Conservation (phyloP, 1,140 invertebrate species). For the Drosophila baimaii region DNA sequence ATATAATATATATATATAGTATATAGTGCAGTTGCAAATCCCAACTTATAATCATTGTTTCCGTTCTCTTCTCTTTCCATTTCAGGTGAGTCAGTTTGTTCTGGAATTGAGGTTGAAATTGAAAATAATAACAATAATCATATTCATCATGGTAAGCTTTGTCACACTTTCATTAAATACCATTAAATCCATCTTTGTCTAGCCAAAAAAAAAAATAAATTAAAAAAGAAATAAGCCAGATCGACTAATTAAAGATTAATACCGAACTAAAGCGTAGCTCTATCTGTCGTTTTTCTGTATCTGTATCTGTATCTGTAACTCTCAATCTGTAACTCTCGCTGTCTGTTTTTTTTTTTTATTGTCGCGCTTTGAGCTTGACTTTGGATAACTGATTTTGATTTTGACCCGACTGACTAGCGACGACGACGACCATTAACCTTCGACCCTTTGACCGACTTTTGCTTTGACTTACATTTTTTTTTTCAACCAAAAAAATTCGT, state of each 20-base stretch:
- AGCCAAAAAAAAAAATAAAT: conserved; percentile 20
- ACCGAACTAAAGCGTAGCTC: conserved; percentile 43
- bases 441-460: conserved; percentile 53
- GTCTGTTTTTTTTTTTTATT: too few relatives aligned
- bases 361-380: conserved; percentile 47
- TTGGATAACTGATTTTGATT: conserved; percentile 29
- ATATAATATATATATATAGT: not conserved
- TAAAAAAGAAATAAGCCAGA: not conserved
- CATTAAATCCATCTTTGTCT: conserved; percentile 77
- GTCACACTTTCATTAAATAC: conserved; percentile 84
- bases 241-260: conserved; percentile 44
- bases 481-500: conserved; percentile 5
- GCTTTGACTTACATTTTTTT: conserved; percentile 50
- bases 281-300: conserved; percentile 22
- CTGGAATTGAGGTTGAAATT: conserved; percentile 85
- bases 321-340: conserved; percentile 11
- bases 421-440: conserved; percentile 47
- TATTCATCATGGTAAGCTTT: conserved; percentile 84
- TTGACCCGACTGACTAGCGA: conserved; percentile 19
- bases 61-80: conserved; percentile 61
- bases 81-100: conserved; percentile 84
- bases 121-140: conserved; percentile 85
- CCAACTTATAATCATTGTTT: conserved; percentile 46
- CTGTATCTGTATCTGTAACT: conserved; percentile 14
- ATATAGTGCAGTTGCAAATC: not conserved